Evolutionary conservation across 2,888 invertebrate genomes (phyloP).

Genomic region (Pterostichus madidus): DNA sequence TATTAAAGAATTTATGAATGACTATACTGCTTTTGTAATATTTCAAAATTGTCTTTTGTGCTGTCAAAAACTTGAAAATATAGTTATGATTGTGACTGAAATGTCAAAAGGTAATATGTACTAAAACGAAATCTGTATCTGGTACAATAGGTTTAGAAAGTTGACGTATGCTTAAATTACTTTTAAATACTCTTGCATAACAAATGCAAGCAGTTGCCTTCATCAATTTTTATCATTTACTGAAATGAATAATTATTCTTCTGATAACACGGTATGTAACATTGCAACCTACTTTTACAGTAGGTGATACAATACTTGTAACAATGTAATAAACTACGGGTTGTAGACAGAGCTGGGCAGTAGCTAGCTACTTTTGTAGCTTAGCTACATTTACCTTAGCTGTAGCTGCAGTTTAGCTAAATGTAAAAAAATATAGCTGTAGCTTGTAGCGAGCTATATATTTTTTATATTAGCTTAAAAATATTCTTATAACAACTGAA

Average conservation of each 20-base stretch:
- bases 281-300: constrained; percentile 13
- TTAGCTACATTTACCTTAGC: too few species aligned
- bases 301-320: neutral
- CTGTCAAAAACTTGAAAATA: constrained; percentile 10
- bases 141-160: constrained; percentile 39
- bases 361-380: too few species aligned
- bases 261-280: neutral
- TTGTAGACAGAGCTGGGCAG: too few species aligned
- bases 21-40: neutral
- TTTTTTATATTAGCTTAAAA: too few species aligned
- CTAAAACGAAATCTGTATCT: constrained; percentile 13
- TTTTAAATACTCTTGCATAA: constrained; percentile 41
- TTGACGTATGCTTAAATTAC: constrained; percentile 32
- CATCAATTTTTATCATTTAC: constrained; percentile 23
- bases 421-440: too few species aligned
- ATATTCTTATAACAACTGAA: too few species aligned
- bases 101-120: constrained; percentile 10
- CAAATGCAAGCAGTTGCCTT: constrained; percentile 14
- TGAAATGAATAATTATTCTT: constrained; percentile 25
- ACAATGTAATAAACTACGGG: too few species aligned
- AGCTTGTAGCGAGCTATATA: too few species aligned
- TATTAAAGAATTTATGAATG: neutral
- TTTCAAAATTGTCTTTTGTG: neutral
- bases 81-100: constrained; percentile 6
- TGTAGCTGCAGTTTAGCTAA: too few species aligned